These are phyloP conservation scores for Hypomecis atomaria DNA, from an alignment of 2,888 invertebrate genomes.

Conservation along the genomic window DNA sequence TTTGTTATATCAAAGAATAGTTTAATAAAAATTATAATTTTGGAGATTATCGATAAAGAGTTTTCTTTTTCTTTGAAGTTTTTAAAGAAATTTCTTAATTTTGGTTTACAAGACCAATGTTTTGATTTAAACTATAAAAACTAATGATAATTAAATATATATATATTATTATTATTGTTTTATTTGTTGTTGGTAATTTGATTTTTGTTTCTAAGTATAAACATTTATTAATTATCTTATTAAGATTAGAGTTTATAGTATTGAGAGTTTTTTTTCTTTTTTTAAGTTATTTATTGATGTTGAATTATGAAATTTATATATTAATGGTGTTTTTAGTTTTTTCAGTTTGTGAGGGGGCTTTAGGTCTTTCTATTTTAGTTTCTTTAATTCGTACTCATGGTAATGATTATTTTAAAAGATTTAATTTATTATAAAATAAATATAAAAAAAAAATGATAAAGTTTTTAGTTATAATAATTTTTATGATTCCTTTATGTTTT, in stretches of 20 bases:
- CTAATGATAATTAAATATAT: conserved; percentile 73
- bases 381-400: conserved; percentile 86
- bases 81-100: conserved; percentile 82
- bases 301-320: conserved; percentile 82
- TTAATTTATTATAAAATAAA: conserved; percentile 82
- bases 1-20: conserved; percentile 83
- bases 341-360: conserved; percentile 87
- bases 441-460: too few relatives aligned
- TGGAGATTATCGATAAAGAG: conserved; percentile 87
- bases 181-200: conserved; percentile 79
- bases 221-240: conserved; percentile 84
- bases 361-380: conserved; percentile 86
- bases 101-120: conserved; percentile 89
- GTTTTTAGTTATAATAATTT: conserved; percentile 75
- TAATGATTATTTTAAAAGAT: conserved; percentile 86
- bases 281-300: conserved; percentile 73
- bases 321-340: conserved; percentile 86
- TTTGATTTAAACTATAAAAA: conserved; percentile 87
- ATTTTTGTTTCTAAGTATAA: conserved; percentile 84
- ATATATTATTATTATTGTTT: conserved; percentile 70
- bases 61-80: conserved; percentile 85
- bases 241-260: conserved; percentile 86
- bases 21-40: conserved; percentile 88
- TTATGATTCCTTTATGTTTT: conserved; percentile 82
- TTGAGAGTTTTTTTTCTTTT: conserved; percentile 82